Evolutionary conservation across 2,797 vertebrate genomes (phyloP).

Genomic region (Lacerta bilineata): DNA sequence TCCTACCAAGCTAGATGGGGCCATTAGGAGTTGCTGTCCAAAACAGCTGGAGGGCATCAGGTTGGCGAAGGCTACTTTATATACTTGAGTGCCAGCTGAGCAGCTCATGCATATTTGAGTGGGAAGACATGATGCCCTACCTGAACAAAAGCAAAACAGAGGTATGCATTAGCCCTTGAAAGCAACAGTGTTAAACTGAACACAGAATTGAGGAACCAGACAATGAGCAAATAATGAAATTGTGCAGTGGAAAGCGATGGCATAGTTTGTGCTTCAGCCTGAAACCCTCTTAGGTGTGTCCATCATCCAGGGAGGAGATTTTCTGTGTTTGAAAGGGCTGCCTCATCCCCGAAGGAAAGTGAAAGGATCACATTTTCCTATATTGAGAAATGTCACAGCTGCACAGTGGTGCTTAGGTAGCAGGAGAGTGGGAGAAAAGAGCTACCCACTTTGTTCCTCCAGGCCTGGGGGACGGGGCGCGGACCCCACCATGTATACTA

Average conservation of each 20-base stretch:
- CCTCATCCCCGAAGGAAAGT: fast-evolving
- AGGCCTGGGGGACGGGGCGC: no score
- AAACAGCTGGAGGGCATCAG: no score
- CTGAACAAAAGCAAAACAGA: not conserved
- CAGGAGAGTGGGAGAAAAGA: no score
- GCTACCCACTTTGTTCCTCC: not conserved
- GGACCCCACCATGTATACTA: not conserved
- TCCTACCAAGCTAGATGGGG: no score
- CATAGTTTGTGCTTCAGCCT: not conserved
- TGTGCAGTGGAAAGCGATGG: not conserved
- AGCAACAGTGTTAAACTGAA: constrained; percentile 19
- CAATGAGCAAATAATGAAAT: constrained; percentile 14
- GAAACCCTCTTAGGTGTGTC: not conserved
- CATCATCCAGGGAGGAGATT: not conserved
- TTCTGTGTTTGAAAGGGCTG: constrained; percentile 2
- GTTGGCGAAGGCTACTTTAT: no score
- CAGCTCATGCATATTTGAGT: not conserved
- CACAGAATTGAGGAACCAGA: not conserved
- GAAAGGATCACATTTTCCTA: not conserved
- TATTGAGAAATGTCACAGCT: not conserved
- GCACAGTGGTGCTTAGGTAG: not conserved
- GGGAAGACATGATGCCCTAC: not conserved
- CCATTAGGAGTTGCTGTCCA: no score
- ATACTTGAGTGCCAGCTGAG: not conserved
- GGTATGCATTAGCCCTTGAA: not conserved